Base-by-base conservation (phyloP, 2,113 vertebrate species). In the Anoura caudifer region DNA sequence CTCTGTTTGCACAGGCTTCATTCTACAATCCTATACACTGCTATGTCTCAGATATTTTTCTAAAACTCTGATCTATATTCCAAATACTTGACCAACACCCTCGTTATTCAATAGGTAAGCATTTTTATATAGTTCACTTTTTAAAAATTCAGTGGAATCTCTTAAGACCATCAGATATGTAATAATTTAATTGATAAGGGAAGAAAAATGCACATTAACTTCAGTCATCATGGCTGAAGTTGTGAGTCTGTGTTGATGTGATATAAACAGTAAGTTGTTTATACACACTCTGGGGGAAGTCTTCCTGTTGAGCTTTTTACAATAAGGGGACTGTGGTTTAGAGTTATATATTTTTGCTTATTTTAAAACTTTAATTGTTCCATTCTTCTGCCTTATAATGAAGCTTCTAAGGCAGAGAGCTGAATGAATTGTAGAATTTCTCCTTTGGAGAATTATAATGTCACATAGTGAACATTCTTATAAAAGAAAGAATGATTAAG, bases 401-500 rank as follows among this genome's bases (percentile, higher is more conserved):
- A 96, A 94, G 50, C 43, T 93, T 86, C 33, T 65, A 92, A 94
- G 94, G 97, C 92, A 96, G 61, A 89, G 81, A 75, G 72, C 89
- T 95, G 85, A 93, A 92, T 82, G 52, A 86, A 97, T 91, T 90
- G 69, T 26, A 0, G 94, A 94, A 81, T 96, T 90, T 70, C 52
- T 97, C 93, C 95, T 96, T 96, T 96, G 96, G 92, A 97, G 96
- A 98, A 95, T 70, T 97, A 83, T 91, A 87, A 36, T 97, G 85
- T 87, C 72, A 86, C 22, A n/a, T 88, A 75, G 89, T 82, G 91
- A 97, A 85, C 26, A 88, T 91, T 97, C 94, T 96, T 97, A 85
- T 93, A 82, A 96, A 95, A 90, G 79, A 45, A 96, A 54, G 80
- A 91, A n/a, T 61, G 88, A 77, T 65, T 80, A 90, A 83, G 22